Percentiles rank a stretch among this genome's conserved stretches.
These are phyloP conservation scores for Sinocyclocheilus rhinocerous DNA, from an alignment of 2,113 vertebrate species.

Conservation along the genomic window DNA sequence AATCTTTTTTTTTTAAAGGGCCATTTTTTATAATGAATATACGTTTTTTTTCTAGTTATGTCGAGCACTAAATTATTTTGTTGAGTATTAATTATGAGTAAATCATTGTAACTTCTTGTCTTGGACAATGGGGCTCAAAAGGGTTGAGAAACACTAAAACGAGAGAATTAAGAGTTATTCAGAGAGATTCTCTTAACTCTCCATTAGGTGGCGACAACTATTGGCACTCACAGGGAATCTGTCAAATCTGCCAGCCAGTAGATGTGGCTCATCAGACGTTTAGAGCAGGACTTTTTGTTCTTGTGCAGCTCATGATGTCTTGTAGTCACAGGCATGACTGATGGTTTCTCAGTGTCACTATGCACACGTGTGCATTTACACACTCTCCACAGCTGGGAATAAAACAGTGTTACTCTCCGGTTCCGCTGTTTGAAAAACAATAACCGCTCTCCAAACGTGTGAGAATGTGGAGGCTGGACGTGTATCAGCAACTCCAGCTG, in stretches of 20 bases:
- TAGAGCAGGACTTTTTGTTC: not conserved
- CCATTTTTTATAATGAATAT: no score
- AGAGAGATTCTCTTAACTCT: not conserved
- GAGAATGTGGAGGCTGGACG: conserved; percentile 31
- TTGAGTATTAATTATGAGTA: not conserved
- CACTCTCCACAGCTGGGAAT: conserved; percentile 1
- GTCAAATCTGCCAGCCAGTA: not conserved
- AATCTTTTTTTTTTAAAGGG: no score
- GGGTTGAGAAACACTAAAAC: not conserved
- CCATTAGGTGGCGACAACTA: conserved; percentile 7
- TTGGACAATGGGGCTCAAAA: not conserved
- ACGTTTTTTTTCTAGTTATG: no score
- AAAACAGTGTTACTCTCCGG: conserved; percentile 26
- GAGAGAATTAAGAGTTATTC: not conserved
- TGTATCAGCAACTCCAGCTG: conserved; percentile 43
- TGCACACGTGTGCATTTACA: not conserved
- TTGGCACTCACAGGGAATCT: not conserved
- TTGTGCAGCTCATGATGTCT: not conserved
- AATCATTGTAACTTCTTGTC: not conserved
- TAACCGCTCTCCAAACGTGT: conserved; percentile 29
- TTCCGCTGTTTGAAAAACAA: conserved; percentile 46
- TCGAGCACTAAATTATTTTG: not conserved
- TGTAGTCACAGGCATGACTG: not conserved
- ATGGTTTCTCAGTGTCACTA: not conserved
- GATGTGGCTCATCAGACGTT: not conserved